These are phyloP conservation scores for Chaetodon trifasciatus DNA, from an alignment of 2,797 vertebrate genomes.

Conservation along the genomic window DNA sequence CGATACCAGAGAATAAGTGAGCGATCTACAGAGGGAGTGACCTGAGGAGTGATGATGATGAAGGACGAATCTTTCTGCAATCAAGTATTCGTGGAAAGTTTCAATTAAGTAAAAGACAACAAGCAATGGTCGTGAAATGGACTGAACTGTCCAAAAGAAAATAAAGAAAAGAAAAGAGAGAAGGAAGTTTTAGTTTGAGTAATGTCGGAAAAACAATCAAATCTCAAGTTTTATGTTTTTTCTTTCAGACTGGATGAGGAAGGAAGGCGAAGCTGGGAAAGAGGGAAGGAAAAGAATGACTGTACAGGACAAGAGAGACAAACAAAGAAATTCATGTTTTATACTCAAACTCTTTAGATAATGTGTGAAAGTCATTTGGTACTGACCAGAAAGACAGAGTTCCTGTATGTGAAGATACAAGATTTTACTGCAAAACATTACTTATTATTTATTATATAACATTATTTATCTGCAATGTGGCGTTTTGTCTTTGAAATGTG, in stretches of 20 bases:
- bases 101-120: background rate
- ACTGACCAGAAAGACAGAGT: no score
- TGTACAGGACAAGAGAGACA: background rate
- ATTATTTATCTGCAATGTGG: background rate
- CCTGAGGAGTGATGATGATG: conserved; percentile 8
- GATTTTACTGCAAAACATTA: background rate
- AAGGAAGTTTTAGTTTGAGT: no score
- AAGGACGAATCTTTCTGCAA: background rate
- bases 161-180: no score
- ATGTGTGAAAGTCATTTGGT: no score
- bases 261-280: no score
- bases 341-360: background rate
- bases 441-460: no score
- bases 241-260: background rate
- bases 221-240: no score
- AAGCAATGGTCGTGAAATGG: background rate
- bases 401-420: no score
- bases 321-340: background rate
- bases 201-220: no score
- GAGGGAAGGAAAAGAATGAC: background rate
- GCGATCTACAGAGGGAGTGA: background rate
- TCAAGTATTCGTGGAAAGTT: background rate
- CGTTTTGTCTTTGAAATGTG: no score
- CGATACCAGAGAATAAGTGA: background rate
- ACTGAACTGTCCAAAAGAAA: no score